Conservation (phyloP, 23 tunicate genomes). For the Botrylloides violaceus region DNA sequence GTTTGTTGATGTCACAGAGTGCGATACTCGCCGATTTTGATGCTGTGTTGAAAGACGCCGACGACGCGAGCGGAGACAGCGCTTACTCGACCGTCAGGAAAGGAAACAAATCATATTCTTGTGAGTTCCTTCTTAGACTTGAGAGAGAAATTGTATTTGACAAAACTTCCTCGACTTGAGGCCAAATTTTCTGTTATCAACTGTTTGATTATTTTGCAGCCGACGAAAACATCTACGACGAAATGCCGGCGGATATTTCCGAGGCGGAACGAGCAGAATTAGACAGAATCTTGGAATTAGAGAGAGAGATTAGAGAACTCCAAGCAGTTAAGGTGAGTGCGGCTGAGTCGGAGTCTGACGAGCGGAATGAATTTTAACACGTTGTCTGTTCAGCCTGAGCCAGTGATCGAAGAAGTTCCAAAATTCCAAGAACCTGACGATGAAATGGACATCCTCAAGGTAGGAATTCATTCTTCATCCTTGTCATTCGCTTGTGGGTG, state of each 20-base stretch:
- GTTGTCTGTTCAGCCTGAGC: background rate
- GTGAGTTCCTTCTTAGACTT: no score
- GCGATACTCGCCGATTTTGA: conserved; percentile 67
- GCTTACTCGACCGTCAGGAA: conserved; percentile 75
- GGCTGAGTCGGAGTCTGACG: no score
- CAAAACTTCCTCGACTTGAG: no score
- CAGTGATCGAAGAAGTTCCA: background rate
- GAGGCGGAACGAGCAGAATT: conserved; percentile 59
- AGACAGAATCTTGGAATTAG: conserved; percentile 75
- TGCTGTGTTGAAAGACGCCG: conserved; percentile 45
- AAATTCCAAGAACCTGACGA: background rate
- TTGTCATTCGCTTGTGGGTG: no score
- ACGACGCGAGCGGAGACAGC: conserved; percentile 59
- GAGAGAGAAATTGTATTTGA: no score
- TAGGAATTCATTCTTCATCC: no score
- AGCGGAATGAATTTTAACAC: no score
- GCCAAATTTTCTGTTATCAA: no score
- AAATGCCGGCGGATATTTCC: conserved; percentile 14
- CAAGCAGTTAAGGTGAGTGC: conserved; percentile 5
- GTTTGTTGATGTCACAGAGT: no score
- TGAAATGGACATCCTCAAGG: background rate
- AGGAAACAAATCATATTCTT: background rate
- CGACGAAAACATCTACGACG: conserved; percentile 21
- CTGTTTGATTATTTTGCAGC: background rate
- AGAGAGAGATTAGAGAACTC: conserved; percentile 61